Evolutionary conservation across 1,140 invertebrate genomes (phyloP).

Genomic region (Neodiprion lecontei): DNA sequence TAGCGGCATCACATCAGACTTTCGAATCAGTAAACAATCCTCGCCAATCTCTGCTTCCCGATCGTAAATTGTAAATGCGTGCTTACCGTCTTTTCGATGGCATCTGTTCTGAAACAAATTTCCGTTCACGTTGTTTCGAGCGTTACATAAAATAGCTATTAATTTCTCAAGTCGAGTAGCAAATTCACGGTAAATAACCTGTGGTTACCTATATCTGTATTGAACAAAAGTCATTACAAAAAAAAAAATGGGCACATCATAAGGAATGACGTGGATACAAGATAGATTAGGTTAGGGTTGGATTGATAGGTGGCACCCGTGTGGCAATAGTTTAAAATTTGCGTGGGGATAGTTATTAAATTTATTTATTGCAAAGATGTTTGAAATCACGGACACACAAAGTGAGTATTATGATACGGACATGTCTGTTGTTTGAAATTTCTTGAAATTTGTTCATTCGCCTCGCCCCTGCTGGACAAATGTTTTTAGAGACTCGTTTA

Average conservation of each 20-base stretch:
- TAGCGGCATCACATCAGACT: too few relatives aligned
- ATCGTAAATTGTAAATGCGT: too few relatives aligned
- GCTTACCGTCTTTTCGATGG: too few relatives aligned
- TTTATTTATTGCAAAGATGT: constrained; percentile 61
- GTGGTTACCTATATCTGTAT: too few relatives aligned
- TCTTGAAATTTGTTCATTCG: constrained; percentile 21
- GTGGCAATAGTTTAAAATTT: constrained; percentile 23
- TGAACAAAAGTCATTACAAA: too few relatives aligned
- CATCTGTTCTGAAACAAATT: too few relatives aligned
- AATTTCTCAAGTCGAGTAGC: too few relatives aligned
- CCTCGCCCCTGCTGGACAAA: constrained; percentile 7
- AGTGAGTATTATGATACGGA: constrained; percentile 63
- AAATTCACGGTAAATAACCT: too few relatives aligned
- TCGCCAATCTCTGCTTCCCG: too few relatives aligned
- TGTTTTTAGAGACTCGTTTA: background rate
- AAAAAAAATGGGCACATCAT: constrained; percentile 11
- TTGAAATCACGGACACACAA: constrained; percentile 76
- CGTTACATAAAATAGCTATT: too few relatives aligned
- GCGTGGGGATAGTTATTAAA: constrained; percentile 1
- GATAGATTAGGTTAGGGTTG: constrained; percentile 44
- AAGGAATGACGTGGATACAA: constrained; percentile 58
- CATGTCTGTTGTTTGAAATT: constrained; percentile 15
- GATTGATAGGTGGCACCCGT: constrained; percentile 24
- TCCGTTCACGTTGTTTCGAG: too few relatives aligned
- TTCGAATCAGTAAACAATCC: too few relatives aligned